phyloP scores from a whole-genome alignment of 1,140 invertebrate genomes.

The Drosophila punjabiensis region DNA sequence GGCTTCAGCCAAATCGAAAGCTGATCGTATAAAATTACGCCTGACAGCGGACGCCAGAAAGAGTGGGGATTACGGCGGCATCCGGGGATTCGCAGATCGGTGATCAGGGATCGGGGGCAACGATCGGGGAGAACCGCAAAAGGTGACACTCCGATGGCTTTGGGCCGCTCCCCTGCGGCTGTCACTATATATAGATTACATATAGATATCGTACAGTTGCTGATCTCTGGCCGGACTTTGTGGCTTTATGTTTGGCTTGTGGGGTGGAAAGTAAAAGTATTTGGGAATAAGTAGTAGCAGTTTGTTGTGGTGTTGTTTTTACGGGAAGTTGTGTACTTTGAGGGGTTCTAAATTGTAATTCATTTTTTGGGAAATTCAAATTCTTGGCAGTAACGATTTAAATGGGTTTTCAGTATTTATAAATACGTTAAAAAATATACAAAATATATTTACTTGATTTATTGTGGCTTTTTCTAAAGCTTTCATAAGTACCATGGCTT shows the following conservation, averaged over 20 bases:
- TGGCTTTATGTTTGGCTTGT: slow-evolving; percentile 20
- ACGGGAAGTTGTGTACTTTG: neutral
- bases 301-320: neutral
- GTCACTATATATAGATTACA: slow-evolving; percentile 73
- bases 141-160: slow-evolving; percentile 71
- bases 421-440: neutral
- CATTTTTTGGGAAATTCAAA: no score
- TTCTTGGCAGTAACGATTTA: no score
- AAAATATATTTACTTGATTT: neutral
- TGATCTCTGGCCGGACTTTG: slow-evolving; percentile 46
- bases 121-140: slow-evolving; percentile 67
- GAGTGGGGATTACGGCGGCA: slow-evolving; percentile 26
- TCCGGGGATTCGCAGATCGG: slow-evolving; percentile 16
- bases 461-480: no score
- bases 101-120: neutral
- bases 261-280: slow-evolving; percentile 44
- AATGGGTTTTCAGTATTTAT: no score
- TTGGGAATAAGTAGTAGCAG: slow-evolving; percentile 14
- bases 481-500: neutral
- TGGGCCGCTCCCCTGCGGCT: slow-evolving; percentile 55
- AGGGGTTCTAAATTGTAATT: neutral
- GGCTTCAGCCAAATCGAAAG: slow-evolving; percentile 81
- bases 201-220: slow-evolving; percentile 55
- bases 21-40: slow-evolving; percentile 83
- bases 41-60: slow-evolving; percentile 68